Conservation (phyloP, 2,113 vertebrate genomes). For the Todiramphus saurophagus region DNA sequence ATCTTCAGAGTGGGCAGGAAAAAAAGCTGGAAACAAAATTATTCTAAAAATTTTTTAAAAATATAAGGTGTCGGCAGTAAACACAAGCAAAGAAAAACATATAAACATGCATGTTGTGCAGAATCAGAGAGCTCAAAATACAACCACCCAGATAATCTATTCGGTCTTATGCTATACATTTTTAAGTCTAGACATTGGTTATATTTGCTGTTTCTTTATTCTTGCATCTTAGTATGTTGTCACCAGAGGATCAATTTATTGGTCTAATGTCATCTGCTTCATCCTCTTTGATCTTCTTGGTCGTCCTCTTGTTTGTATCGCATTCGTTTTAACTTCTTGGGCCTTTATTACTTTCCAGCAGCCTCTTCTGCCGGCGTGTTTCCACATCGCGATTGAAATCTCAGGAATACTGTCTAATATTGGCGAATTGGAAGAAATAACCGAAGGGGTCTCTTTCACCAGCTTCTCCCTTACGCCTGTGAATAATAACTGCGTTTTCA, state of each 20-base stretch:
- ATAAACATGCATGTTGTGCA: neutral
- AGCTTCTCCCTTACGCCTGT: neutral
- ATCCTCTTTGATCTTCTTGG: conserved; percentile 72
- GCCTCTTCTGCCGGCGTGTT: neutral
- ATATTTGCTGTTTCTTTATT: conserved; percentile 49
- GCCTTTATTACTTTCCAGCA: conserved; percentile 56
- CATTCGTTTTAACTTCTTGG: conserved; percentile 52
- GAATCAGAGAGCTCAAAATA: neutral
- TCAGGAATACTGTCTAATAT: neutral
- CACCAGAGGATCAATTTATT: conserved; percentile 73
- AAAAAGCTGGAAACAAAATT: neutral
- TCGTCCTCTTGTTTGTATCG: conserved; percentile 41
- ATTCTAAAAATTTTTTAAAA: neutral
- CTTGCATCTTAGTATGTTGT: conserved; percentile 60
- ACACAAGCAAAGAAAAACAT: neutral
- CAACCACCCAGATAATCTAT: neutral
- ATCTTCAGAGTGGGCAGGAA: no score
- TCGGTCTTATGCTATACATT: neutral
- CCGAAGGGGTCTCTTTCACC: neutral
- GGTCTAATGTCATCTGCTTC: conserved; percentile 70
- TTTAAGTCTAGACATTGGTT: conserved; percentile 61
- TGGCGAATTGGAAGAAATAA: neutral
- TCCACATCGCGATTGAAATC: neutral
- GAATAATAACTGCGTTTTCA: conserved; percentile 2
- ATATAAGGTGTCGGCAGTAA: neutral